Evolutionary conservation across 2,888 invertebrate genomes (phyloP).

Genomic region (Agrypnus murinus): DNA sequence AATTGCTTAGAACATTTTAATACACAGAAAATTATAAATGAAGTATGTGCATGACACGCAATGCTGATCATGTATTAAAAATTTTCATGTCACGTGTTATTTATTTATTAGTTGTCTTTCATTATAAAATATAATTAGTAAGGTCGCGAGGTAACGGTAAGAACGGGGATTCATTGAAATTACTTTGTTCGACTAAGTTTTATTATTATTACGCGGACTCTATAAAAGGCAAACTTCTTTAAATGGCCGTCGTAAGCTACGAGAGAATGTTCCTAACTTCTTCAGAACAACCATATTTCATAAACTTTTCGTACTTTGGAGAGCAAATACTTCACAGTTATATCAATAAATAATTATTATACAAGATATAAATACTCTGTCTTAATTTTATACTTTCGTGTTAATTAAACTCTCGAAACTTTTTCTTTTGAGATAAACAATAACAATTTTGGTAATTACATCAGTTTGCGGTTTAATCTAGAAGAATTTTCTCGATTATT

Average conservation of each 20-base stretch:
- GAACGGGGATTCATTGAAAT: conserved; percentile 50
- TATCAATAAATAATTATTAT: conserved; percentile 44
- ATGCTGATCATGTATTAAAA: no score
- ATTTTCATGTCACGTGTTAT: no score
- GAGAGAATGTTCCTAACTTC: conserved; percentile 55
- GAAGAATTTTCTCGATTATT: not conserved
- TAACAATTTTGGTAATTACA: no score
- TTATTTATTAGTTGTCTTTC: not conserved
- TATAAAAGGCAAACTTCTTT: conserved; percentile 58
- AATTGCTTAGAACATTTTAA: no score
- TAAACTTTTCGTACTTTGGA: conserved; percentile 52
- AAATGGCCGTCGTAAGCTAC: conserved; percentile 55
- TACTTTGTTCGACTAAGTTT: conserved; percentile 55
- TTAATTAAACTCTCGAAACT: conserved; percentile 2
- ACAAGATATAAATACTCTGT: not conserved
- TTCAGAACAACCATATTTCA: conserved; percentile 57
- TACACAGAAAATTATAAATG: no score
- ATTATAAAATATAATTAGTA: conserved; percentile 38
- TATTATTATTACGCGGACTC: conserved; percentile 57
- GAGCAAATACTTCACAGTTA: conserved; percentile 41
- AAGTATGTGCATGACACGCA: no score
- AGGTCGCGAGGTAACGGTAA: conserved; percentile 33
- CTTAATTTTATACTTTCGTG: conserved; percentile 1
- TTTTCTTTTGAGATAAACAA: no score
- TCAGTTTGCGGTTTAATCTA: no score